Percentiles rank a stretch among this genome's conserved stretches.
phyloP scores from a whole-genome alignment of 2,888 invertebrate species.

The Steinernema hermaphroditum region DNA sequence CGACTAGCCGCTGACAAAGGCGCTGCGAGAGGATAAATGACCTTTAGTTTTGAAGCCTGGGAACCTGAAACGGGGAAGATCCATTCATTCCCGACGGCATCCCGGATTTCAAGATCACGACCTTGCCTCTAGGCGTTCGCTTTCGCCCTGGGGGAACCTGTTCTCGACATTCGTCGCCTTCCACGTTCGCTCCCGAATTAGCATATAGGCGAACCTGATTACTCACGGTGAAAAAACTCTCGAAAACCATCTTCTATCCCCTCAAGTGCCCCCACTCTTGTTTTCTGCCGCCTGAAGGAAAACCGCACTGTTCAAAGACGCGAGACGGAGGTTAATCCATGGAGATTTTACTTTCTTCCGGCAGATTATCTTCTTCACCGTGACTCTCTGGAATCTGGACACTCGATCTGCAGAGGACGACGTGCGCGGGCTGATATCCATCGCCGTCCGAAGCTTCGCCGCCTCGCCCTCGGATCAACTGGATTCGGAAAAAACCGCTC shows the following conservation, averaged over 20 bases:
- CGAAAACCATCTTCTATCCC: neutral
- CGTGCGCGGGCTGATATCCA: neutral
- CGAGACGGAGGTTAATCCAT: neutral
- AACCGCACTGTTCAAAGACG: conserved; percentile 4
- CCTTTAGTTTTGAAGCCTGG: too few relatives aligned
- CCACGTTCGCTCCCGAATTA: too few relatives aligned
- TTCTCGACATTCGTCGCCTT: neutral
- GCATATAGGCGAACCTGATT: too few relatives aligned
- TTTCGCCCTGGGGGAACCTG: neutral
- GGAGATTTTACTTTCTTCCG: neutral
- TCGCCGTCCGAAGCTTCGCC: neutral
- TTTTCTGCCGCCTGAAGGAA: neutral
- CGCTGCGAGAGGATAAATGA: too few relatives aligned
- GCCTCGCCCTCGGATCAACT: neutral
- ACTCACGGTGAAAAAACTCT: too few relatives aligned
- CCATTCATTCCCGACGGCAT: too few relatives aligned
- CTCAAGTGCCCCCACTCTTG: neutral
- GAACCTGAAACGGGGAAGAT: too few relatives aligned
- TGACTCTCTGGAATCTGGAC: neutral
- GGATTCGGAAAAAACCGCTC: conserved; percentile 17
- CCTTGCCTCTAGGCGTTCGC: conserved; percentile 16
- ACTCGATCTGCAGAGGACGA: neutral
- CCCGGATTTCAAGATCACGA: conserved; percentile 28
- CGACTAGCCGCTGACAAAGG: too few relatives aligned
- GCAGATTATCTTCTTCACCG: neutral